Percentiles rank a stretch among this genome's conserved stretches.
Evolutionary conservation across 2,113 vertebrate species (phyloP).

Genomic region (Malurus melanocephalus): DNA sequence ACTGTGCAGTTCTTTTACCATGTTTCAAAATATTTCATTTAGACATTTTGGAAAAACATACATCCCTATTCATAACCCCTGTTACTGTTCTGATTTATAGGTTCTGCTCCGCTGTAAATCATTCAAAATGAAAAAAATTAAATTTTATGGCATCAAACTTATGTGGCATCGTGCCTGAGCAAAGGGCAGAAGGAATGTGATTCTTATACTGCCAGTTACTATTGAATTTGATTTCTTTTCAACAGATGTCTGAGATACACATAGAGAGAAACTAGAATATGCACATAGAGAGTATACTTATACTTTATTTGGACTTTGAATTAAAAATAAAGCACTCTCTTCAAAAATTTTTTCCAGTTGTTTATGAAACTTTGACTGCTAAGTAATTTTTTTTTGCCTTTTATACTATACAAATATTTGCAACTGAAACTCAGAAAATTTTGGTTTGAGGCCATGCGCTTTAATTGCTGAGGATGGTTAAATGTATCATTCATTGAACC

Average conservation of each 20-base stretch:
- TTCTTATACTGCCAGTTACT: conserved; percentile 71
- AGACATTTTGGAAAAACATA: conserved; percentile 89
- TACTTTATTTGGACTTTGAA: conserved; percentile 55
- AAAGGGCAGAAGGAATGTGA: conserved; percentile 69
- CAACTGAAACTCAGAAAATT: conserved; percentile 26
- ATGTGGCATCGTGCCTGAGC: conserved; percentile 69
- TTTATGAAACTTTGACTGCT: conserved; percentile 32
- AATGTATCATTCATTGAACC: conserved; percentile 21
- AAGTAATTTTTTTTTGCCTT: conserved; percentile 29
- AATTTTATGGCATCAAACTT: conserved; percentile 74
- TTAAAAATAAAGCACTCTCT: conserved; percentile 40
- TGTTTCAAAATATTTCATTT: conserved; percentile 85
- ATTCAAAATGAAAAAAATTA: conserved; percentile 80
- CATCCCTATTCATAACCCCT: conserved; percentile 87
- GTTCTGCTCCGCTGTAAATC: conserved; percentile 77
- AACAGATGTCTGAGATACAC: conserved; percentile 49
- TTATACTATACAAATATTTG: conserved; percentile 43
- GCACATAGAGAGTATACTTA: neutral
- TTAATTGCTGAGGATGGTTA: conserved; percentile 5
- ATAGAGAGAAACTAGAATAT: neutral
- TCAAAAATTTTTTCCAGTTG: conserved; percentile 42
- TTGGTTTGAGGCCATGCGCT: neutral
- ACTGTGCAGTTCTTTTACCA: conserved; percentile 82
- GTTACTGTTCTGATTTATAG: conserved; percentile 88
- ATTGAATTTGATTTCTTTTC: conserved; percentile 57